Percentiles rank a stretch among this genome's conserved stretches.
Evolutionary conservation across 2,888 invertebrate genomes (phyloP).

Genomic region (Drosophila demipolita): DNA sequence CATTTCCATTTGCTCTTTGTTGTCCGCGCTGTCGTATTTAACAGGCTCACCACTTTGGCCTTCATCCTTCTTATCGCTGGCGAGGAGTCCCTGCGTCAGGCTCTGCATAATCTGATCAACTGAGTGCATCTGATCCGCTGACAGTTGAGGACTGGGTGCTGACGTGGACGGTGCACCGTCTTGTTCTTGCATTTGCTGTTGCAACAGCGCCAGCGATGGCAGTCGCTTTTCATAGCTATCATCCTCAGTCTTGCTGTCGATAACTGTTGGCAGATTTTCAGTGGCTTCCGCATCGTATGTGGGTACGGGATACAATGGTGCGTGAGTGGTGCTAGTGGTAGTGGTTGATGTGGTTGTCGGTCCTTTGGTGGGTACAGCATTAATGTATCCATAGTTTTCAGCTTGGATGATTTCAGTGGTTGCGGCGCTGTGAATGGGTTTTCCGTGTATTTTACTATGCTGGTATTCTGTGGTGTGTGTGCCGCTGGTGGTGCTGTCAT

Average conservation of each 20-base stretch:
- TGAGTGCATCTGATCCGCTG: slow-evolving; percentile 78
- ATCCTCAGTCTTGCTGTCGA: slow-evolving; percentile 4
- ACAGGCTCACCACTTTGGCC: slow-evolving; percentile 31
- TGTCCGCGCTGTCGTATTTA: slow-evolving; percentile 63
- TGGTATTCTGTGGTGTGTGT: slow-evolving; percentile 49
- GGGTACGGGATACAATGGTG: slow-evolving; percentile 75
- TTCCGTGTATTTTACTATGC: slow-evolving; percentile 53
- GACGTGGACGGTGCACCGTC: slow-evolving; percentile 35
- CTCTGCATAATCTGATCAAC: slow-evolving; percentile 83
- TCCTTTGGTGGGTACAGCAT: slow-evolving; percentile 32
- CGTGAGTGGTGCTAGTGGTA: slow-evolving; percentile 50
- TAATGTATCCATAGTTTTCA: slow-evolving; percentile 58
- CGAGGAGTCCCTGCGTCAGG: slow-evolving; percentile 70
- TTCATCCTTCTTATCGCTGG: slow-evolving; percentile 52
- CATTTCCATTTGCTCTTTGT: slow-evolving; percentile 48
- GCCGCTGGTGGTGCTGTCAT: slow-evolving; percentile 27
- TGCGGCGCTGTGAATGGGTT: slow-evolving; percentile 47
- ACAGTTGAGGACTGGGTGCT: slow-evolving; percentile 50
- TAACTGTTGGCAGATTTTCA: slow-evolving; percentile 30
- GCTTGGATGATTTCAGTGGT: slow-evolving; percentile 40
- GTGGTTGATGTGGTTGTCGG: slow-evolving; percentile 46
- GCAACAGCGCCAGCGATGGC: slow-evolving; percentile 64
- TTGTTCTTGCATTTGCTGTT: slow-evolving; percentile 59
- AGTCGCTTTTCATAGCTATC: slow-evolving; percentile 35
- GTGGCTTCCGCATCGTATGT: slow-evolving; percentile 52